Evolutionary conservation across 2,888 invertebrate species (phyloP), one percentile per base, ranked within the genome.

Genomic region (Protonemura montana): DNA sequence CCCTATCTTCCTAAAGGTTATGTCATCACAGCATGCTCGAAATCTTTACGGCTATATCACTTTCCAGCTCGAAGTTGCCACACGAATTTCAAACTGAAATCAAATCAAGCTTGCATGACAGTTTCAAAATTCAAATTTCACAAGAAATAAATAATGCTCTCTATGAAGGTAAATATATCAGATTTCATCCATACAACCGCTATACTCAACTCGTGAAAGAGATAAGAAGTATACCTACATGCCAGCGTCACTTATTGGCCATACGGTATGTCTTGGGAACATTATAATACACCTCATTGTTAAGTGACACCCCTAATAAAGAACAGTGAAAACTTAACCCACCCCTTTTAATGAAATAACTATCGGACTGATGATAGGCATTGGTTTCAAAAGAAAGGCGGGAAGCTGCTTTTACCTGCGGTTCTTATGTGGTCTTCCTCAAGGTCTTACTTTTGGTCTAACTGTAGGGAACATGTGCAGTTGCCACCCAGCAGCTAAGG

Each of bases 301-400:
- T 30, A 2, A 81, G 81, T 28, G 30, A 81, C 81, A 81, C 28
- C 81, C 81, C 81, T 81, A 30, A 30, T 81, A 29, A 30, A 28
- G 30, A 81, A 81, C 7, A 81, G 26, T 27, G 28, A 78, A 78
- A 78, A 27, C 28, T 10, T 30, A 30, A 81, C 30, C 81, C 81
- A 29, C 81, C 81, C 81, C 81, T 81, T 81, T 30, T 81, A 81
- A 81, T 30, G 81, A 81, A 81, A 81, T 81, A 81, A 81, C 81
- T 29, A 81, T 78, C 16, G 27, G 28, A 10, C 78, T 28, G 78
- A 27, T 59, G 27, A 5, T 27, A 7, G 10, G 78, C 78, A 78
- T 26, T 27, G 78, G 78, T 26, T 13, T 26, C 78, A 78, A 78
- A 78, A 78, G 78, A 78, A 78, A 78, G 78, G 78, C 78, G 78